These are phyloP conservation scores for Glomeris maerens DNA, from an alignment of 1,140 invertebrate species.

Conservation along the genomic window DNA sequence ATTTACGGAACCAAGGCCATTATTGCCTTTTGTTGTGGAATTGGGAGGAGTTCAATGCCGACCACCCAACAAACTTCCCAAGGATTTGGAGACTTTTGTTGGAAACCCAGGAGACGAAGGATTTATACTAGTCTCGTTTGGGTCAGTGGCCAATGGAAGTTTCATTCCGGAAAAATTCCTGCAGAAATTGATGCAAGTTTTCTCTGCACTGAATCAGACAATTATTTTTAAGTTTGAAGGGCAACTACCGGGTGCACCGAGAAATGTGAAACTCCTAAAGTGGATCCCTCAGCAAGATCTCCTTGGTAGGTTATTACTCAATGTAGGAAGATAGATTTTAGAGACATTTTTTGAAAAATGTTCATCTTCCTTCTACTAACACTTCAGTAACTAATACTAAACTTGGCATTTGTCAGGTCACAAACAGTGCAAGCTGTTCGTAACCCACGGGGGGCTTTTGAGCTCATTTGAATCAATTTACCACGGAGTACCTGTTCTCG, in stretches of 20 bases:
- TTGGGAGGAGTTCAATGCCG: too few species aligned
- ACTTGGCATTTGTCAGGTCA: too few species aligned
- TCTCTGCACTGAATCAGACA: not conserved
- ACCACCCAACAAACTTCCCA: too few species aligned
- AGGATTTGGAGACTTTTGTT: not conserved
- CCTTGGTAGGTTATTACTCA: constrained; percentile 38
- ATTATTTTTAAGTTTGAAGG: constrained; percentile 37
- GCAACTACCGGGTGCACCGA: constrained; percentile 16
- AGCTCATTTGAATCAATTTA: too few species aligned
- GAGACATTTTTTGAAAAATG: not conserved
- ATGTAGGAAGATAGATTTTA: not conserved
- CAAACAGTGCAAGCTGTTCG: too few species aligned
- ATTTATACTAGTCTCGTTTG: not conserved
- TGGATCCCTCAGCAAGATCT: constrained; percentile 58
- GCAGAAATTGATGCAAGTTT: not conserved
- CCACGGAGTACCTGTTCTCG: too few species aligned
- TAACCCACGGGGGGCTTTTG: too few species aligned
- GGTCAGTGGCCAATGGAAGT: not conserved
- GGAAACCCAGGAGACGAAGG: not conserved
- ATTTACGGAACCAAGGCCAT: too few species aligned
- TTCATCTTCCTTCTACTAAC: not conserved
- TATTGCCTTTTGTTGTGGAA: too few species aligned
- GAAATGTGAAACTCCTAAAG: constrained; percentile 45
- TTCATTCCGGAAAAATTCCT: not conserved
- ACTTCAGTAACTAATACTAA: not conserved